Evolutionary conservation across 2,113 vertebrate species (phyloP).

Genomic region (Malurus alboscapulatus): DNA sequence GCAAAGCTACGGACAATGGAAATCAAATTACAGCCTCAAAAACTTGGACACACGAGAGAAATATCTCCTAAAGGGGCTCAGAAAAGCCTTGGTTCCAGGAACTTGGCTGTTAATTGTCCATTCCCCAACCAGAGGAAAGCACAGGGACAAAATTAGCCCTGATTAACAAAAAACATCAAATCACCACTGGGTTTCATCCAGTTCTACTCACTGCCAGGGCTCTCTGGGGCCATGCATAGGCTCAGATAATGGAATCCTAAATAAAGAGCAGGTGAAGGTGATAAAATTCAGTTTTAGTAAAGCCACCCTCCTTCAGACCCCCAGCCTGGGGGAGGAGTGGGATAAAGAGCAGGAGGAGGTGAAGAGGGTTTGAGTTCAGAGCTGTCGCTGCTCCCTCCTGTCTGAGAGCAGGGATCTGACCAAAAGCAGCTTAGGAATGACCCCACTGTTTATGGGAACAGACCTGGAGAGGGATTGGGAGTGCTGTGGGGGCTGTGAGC

Average conservation of each 20-base stretch:
- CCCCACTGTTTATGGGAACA: neutral
- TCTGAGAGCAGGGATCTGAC: neutral
- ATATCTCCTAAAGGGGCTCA: neutral
- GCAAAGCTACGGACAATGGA: fast-evolving
- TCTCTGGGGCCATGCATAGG: neutral
- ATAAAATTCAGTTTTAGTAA: neutral
- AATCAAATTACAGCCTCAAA: neutral
- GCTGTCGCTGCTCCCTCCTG: fast-evolving
- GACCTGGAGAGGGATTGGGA: too few relatives aligned
- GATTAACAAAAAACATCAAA: neutral
- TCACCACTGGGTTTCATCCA: neutral
- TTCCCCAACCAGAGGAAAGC: neutral
- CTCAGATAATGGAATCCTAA: neutral
- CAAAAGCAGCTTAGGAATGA: neutral
- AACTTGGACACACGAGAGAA: neutral
- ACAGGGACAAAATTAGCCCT: neutral
- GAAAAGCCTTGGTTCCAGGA: neutral
- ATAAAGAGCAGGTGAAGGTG: neutral
- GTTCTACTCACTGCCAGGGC: neutral
- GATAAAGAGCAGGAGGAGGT: neutral
- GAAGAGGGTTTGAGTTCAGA: neutral
- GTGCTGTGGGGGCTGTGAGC: neutral
- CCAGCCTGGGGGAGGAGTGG: neutral
- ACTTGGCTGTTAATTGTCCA: neutral
- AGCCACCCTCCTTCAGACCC: neutral